Conservation (phyloP, 1,140 invertebrate species). For the Saccostrea echinata region DNA sequence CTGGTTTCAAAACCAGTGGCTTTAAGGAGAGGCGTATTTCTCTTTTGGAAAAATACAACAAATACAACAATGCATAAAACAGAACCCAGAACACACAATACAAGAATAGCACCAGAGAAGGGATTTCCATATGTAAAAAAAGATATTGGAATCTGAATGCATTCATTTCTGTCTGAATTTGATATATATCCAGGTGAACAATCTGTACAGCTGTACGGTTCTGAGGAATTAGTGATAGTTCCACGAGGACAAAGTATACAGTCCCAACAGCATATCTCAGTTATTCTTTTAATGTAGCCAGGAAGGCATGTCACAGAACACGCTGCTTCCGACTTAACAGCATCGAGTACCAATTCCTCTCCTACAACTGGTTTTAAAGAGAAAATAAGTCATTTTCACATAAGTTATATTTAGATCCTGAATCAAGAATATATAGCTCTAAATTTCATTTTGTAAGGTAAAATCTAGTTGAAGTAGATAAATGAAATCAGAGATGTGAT, state of each 20-base stretch:
- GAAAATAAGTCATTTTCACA: not conserved
- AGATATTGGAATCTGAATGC: constrained; percentile 75
- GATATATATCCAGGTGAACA: constrained; percentile 57
- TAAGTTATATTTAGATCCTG: not conserved
- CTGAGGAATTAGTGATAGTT: constrained; percentile 52
- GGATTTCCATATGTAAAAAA: constrained; percentile 52
- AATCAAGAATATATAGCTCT: not conserved
- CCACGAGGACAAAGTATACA: constrained; percentile 62
- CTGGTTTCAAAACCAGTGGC: constrained; percentile 69
- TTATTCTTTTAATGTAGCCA: not conserved
- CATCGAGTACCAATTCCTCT: not conserved
- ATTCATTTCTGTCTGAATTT: constrained; percentile 81
- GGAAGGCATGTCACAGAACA: not conserved
- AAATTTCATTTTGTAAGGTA: not conserved
- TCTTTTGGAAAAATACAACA: constrained; percentile 62
- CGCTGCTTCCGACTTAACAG: not conserved
- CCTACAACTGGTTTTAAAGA: not conserved
- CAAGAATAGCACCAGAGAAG: constrained; percentile 80
- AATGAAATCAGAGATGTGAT: not conserved
- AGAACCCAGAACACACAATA: constrained; percentile 81
- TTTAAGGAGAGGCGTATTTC: constrained; percentile 68
- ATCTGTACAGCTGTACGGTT: constrained; percentile 52
- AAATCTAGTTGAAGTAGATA: not conserved
- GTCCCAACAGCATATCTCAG: constrained; percentile 59
- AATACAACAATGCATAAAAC: constrained; percentile 62